These are phyloP conservation scores for Conus betulinus DNA, from an alignment of 1,140 invertebrate species.

Conservation along the genomic window DNA sequence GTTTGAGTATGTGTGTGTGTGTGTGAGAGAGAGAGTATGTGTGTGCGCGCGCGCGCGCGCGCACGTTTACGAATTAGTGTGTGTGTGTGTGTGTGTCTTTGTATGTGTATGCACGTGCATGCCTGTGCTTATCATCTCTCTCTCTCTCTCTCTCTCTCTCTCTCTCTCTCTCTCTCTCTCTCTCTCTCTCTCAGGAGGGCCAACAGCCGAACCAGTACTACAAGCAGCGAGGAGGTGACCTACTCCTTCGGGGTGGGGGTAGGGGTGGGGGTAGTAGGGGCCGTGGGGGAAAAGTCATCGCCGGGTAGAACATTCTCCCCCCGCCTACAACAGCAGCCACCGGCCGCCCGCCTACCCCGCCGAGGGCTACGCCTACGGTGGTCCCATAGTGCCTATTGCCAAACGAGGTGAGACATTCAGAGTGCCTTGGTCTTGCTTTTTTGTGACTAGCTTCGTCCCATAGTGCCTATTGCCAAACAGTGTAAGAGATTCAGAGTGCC, in stretches of 20 bases:
- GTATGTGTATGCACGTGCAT: neutral
- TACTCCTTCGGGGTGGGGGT: slow-evolving; percentile 60
- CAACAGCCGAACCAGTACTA: slow-evolving; percentile 60
- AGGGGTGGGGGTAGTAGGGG: neutral
- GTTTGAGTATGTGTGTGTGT: neutral
- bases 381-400: slow-evolving; percentile 25
- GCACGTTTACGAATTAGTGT: too few relatives aligned
- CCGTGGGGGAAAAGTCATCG: slow-evolving; percentile 12
- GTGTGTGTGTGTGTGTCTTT: neutral
- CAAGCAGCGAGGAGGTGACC: slow-evolving; percentile 70
- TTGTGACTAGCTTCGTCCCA: too few relatives aligned
- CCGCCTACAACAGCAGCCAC: slow-evolving; percentile 33
- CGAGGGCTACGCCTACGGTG: slow-evolving; percentile 54
- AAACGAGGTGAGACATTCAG: slow-evolving; percentile 40
- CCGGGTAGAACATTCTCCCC: slow-evolving; percentile 17
- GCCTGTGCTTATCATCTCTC: neutral
- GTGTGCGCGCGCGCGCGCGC: too few relatives aligned
- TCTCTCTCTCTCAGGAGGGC: slow-evolving; percentile 43
- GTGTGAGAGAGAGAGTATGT: too few relatives aligned
- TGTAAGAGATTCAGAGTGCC: too few relatives aligned
- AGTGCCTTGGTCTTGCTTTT: neutral
- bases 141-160: neutral
- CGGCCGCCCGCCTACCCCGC: slow-evolving; percentile 58
- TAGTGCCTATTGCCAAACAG: too few relatives aligned
- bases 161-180: neutral